phyloP scores from a whole-genome alignment of 1,140 invertebrate genomes.

The Callitettix versicolor region DNA sequence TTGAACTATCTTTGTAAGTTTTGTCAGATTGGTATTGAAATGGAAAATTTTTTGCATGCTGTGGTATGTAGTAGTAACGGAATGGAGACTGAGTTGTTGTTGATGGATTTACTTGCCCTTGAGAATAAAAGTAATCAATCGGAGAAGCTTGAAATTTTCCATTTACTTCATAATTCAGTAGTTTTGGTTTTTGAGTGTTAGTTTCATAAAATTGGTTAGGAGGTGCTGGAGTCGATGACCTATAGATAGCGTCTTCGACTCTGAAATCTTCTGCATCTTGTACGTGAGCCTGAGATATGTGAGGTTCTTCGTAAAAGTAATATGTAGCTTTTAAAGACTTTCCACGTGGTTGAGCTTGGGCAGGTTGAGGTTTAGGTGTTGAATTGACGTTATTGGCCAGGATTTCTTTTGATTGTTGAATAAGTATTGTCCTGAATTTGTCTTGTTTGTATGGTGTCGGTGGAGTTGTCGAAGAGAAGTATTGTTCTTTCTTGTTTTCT shows the following conservation, averaged over 20 bases:
- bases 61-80: constrained; percentile 4
- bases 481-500: constrained; percentile 2
- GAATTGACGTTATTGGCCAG: neutral
- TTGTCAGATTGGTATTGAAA: neutral
- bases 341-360: constrained; percentile 2
- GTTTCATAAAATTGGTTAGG: constrained; percentile 3
- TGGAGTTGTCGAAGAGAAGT: neutral
- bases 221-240: neutral
- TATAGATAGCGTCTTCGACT: no score
- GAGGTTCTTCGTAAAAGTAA: constrained; percentile 31
- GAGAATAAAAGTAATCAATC: constrained; percentile 10
- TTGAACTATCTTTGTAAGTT: neutral
- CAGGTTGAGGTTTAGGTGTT: no score
- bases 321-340: constrained; percentile 22
- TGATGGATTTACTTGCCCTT: neutral
- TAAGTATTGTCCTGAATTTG: no score
- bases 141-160: constrained; percentile 9
- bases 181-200: constrained; percentile 9
- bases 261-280: constrained; percentile 8
- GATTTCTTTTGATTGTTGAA: no score
- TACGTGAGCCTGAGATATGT: constrained; percentile 15
- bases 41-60: constrained; percentile 6
- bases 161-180: constrained; percentile 1
- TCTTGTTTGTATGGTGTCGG: neutral
- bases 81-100: neutral